Base-by-base conservation (phyloP, 2,888 invertebrate genomes). In the Latheticus oryzae region DNA sequence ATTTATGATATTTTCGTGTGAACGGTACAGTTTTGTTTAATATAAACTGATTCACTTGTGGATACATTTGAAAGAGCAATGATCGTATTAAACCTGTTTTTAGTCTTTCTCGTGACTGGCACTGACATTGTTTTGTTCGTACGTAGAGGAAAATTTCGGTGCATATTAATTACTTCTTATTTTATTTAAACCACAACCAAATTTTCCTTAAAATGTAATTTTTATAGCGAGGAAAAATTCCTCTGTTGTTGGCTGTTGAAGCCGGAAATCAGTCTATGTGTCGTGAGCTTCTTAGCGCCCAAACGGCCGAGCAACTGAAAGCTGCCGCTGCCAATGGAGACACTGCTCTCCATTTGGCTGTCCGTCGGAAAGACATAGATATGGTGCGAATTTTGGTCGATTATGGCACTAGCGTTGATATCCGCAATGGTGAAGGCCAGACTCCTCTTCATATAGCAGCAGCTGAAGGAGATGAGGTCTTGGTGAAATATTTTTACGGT, bases 191-290 rank as follows among this genome's bases (percentile, higher is more conserved):
- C 2, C 3, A 37, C 3, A 2, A 37, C 17, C 8, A 37, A 35
- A 3, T 23, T 9, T 38, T 19, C 9, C 13, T 1, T 1, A 23
- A 12, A n/a, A n/a, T n/a, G n/a, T n/a, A n/a, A 24, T 42, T 4
- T 33, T 19, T 23, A 1, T 84, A 96, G 95, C 89, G 90, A 80
- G 96, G 95, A 64, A 93, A 93, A 82, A 90, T 97, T 73, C 95
- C 98, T 68, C 82, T 98, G 74, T 88, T 97, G 75, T 83, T 95
- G 78, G 95, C 97, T 51, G 93, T 95, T 70, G 95, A 97, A 80
- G 91, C 93, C 16, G 97, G 97, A 48, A 97, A 97, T 82, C 91
- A 95, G 80, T 91, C 93, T 65, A 95, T 97, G 87, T 93, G 94
- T 76, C 88, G 95, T 65, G 96, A 97, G 80, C 85, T 99, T 48